Base-by-base conservation (phyloP, 30 jellyfish, hydroid and myxozoan genomes). In the Pseudorhiza aurosa region DNA sequence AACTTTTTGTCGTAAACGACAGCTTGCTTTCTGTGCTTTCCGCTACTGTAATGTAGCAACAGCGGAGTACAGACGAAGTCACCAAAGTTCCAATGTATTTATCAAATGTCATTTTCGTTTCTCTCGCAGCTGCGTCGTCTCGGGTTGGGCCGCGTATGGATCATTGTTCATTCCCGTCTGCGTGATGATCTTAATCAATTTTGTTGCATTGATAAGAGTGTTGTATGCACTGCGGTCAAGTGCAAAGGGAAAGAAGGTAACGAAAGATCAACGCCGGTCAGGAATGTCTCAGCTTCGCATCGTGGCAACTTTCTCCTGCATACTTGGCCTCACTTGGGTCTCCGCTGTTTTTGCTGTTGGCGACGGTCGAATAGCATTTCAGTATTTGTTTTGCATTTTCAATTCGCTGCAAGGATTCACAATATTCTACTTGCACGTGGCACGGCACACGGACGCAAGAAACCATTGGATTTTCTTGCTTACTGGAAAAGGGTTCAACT, bases 281-380 rank as follows among this genome's bases (percentile, higher is more conserved):
- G 94, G 87, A 19, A 49, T 63, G 1, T 55, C 86, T 2, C 94
- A 81, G 24, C 44, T 67, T 4, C 92, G 92, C 5, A 63, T 81
- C 24, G 83, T 77, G 1, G 83, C 73, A 37, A 63, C 83, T 6
- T 82, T 55, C 55, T 68, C 85, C 17, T 49, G 81, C 56, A 40
- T 82, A 7, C 86, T 82, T 53, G 94, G 94, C 76, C 86, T 82
- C 2, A 82, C 94, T 25, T 82, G 94, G 94, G 80, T 68, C 19
- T 82, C 55, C 53, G 94, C 87, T 24, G 21, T 69, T n/a, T 82
- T 82, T 53, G 87, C 94, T 8, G 49, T 82, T 51, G 85, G 77
- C 33, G 87, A 68, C 36, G 86, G 87, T 25, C 74, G 87, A 8
- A 6, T 82, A 8, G 55, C 58, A 31, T 68, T 82, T 43, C 94